Evolutionary conservation across 2,113 vertebrate genomes (phyloP), one percentile per base, ranked within the genome.

Genomic region (Entelurus aequoreus): DNA sequence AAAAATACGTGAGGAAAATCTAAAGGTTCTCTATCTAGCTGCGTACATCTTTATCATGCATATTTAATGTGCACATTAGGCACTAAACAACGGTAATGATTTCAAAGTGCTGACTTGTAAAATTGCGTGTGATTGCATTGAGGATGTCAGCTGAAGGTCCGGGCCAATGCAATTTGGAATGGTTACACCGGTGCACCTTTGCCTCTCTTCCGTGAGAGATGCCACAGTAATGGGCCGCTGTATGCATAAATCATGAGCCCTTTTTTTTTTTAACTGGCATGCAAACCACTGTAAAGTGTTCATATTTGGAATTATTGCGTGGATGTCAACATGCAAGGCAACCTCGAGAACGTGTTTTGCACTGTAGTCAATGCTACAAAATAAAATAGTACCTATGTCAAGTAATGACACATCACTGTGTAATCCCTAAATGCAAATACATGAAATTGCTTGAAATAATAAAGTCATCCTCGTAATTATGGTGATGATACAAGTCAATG

Each of bases 401-500:
- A 85, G 87, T 90, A 90, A 89, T 89, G 82, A 85, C 80, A 89
- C 79, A 83, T 84, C 83, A 85, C 84, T 87, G 84, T 83, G 60
- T 68, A 87, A 86, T 88, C 86, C 82, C 76, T 79, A 85, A 86
- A 88, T 90, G 64, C 47, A 37, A 14, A 62, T 58, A 28, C 71
- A 85, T 78, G 86, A 78, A 87, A 88, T 80, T 70, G 81, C 83
- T 85, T 71, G 70, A 87, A 90, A 88, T 87, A 85, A 90, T 89
- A 87, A 86, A 83, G 86, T 87, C 77, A 74, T 81, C 79, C 74
- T 67, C 55, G 82, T 90, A 90, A 90, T 90, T 90, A 90, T 65
- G 83, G 77, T 80, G 81, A 84, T 88, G 89, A 90, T 90, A 88
- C 87, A 90, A 88, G 84, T 87, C 89, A 90, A 85, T 90, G 86